A percentile compares a stretch with the other conserved stretches of the same genome.
phyloP scores from a whole-genome alignment of 37 sponge, comb jelly and placozoan genomes.

The Chondrilla cf. caribensis region DNA sequence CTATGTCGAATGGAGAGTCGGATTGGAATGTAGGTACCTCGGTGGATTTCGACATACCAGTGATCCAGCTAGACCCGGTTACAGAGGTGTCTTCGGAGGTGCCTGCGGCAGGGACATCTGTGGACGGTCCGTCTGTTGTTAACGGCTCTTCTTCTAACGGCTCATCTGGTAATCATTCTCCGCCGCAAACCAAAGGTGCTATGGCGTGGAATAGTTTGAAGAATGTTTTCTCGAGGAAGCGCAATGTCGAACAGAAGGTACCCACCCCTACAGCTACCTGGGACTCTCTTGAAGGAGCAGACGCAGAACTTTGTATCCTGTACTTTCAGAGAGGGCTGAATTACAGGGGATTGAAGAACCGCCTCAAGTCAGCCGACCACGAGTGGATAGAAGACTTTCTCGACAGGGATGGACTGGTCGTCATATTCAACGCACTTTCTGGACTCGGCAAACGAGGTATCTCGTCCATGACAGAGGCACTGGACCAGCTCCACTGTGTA shows the following conservation, averaged over 20 bases:
- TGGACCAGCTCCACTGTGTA: constrained; percentile 89
- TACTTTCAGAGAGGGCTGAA: constrained; percentile 56
- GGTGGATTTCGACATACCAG: too few species aligned
- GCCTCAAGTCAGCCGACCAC: constrained; percentile 59
- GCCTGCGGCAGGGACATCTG: too few species aligned
- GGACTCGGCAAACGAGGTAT: constrained; percentile 65
- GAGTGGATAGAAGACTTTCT: constrained; percentile 88
- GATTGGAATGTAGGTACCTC: too few species aligned
- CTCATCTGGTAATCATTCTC: not conserved
- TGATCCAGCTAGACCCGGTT: too few species aligned
- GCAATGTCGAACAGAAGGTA: not conserved
- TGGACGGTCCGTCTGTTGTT: too few species aligned
- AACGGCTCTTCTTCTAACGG: too few species aligned
- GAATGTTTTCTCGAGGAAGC: not conserved
- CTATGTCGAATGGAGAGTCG: too few species aligned
- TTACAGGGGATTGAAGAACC: constrained; percentile 66
- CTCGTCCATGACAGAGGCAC: constrained; percentile 70
- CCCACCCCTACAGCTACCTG: too few species aligned
- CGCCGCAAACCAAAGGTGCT: not conserved
- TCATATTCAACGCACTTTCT: constrained; percentile 80
- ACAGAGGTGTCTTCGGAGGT: too few species aligned
- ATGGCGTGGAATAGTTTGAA: constrained; percentile 19
- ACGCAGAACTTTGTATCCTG: constrained; percentile 71
- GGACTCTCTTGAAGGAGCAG: constrained; percentile 60
- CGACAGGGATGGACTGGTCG: constrained; percentile 67